Percentiles rank a stretch among this genome's conserved stretches.
These are phyloP conservation scores for Galagoides demidoff DNA, from an alignment of 2,797 vertebrate genomes.

Conservation along the genomic window DNA sequence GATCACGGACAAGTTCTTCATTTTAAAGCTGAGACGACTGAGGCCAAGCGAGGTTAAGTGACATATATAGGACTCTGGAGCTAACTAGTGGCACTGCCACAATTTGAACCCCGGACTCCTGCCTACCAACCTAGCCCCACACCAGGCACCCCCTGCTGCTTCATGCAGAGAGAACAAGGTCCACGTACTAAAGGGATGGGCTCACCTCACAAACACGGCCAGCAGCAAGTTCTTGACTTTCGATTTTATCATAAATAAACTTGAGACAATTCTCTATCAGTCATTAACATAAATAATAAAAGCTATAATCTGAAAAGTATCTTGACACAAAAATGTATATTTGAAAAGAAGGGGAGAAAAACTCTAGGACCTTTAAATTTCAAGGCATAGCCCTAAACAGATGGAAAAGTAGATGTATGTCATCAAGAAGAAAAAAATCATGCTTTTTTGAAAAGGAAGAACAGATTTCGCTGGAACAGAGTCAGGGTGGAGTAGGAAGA, in stretches of 20 bases:
- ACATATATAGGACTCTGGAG: background rate
- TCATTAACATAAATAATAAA: conserved; percentile 15
- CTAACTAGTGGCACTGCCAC: background rate
- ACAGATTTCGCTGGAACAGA: conserved; percentile 63
- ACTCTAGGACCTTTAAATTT: background rate
- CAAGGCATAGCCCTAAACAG: conserved; percentile 7
- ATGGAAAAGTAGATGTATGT: conserved; percentile 17
- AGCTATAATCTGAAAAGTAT: background rate
- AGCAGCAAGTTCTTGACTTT: background rate
- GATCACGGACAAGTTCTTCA: background rate
- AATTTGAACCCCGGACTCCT: background rate
- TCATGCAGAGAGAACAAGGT: background rate
- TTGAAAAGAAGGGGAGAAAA: conserved; percentile 8
- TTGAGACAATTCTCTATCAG: conserved; percentile 40
- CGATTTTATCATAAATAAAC: conserved; percentile 44
- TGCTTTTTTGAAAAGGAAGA: conserved; percentile 40
- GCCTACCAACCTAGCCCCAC: background rate
- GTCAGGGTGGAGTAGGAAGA: conserved; percentile 77
- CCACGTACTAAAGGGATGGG: background rate
- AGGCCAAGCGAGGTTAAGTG: background rate
- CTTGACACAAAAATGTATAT: background rate
- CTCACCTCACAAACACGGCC: background rate
- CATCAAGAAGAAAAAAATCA: background rate
- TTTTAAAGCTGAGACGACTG: background rate
- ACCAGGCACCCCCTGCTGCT: background rate